Evolutionary conservation across 2,113 vertebrate species (phyloP).

Genomic region (Gymnobelideus leadbeateri): DNA sequence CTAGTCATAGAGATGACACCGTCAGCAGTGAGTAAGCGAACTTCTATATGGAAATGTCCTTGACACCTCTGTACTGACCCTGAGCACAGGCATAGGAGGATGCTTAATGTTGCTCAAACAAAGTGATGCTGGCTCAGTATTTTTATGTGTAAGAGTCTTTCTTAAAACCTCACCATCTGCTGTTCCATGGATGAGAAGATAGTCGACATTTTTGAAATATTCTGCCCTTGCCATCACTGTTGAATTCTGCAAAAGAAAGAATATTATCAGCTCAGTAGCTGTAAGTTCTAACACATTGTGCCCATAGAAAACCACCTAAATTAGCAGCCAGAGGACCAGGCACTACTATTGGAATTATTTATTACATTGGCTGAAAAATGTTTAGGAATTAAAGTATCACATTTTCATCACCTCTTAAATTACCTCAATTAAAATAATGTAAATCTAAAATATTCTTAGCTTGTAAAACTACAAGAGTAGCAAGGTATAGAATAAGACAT

Average conservation of each 20-base stretch:
- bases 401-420: conserved; percentile 83
- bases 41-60: conserved; percentile 82
- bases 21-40: conserved; percentile 83
- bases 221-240: conserved; percentile 94
- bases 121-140: conserved; percentile 86
- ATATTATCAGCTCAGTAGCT: conserved; percentile 86
- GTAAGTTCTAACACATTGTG: conserved; percentile 72
- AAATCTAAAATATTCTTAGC: conserved; percentile 71
- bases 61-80: conserved; percentile 85
- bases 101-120: conserved; percentile 89
- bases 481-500: not conserved
- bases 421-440: conserved; percentile 73
- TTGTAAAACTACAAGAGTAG: conserved; percentile 80
- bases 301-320: conserved; percentile 79
- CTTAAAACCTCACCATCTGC: conserved; percentile 95
- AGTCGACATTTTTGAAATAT: conserved; percentile 95
- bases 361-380: conserved; percentile 82
- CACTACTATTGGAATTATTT: conserved; percentile 79
- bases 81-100: conserved; percentile 84
- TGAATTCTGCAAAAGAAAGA: conserved; percentile 92
- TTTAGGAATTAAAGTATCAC: conserved; percentile 82
- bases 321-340: conserved; percentile 78
- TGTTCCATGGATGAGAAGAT: conserved; percentile 97
- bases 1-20: conserved; percentile 84
- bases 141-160: conserved; percentile 86